Evolutionary conservation across 2,113 vertebrate genomes (phyloP).

Genomic region (Mystacornis crossleyi): DNA sequence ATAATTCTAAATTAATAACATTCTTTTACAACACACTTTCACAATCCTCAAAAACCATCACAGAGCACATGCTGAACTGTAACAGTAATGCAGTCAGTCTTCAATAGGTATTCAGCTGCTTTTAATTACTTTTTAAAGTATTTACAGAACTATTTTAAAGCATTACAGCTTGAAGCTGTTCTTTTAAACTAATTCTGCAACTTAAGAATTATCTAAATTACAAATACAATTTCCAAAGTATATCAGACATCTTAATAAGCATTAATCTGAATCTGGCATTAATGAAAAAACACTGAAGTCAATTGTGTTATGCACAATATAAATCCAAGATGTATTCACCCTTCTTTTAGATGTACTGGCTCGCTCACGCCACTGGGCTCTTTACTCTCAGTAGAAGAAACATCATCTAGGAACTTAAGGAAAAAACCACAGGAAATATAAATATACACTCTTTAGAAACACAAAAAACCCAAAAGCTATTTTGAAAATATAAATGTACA

Average conservation of each 20-base stretch:
- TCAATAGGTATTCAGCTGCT: neutral
- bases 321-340: constrained; percentile 75
- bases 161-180: neutral
- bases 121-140: neutral
- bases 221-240: neutral
- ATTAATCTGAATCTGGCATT: neutral
- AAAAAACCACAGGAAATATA: neutral
- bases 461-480: neutral
- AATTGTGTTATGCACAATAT: neutral
- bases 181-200: neutral
- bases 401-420: constrained; percentile 93
- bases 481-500: neutral
- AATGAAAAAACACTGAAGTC: neutral
- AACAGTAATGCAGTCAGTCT: neutral
- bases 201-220: neutral
- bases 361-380: constrained; percentile 89
- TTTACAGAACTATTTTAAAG: neutral
- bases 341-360: constrained; percentile 94
- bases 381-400: constrained; percentile 93
- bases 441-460: neutral
- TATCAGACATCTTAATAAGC: neutral
- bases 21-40: neutral
- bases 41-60: neutral
- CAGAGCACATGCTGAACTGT: neutral
- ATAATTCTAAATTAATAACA: neutral